Evolutionary conservation across 2,888 invertebrate species (phyloP), one percentile per base, ranked within the genome.

Genomic region (Neoitamus cyanurus): DNA sequence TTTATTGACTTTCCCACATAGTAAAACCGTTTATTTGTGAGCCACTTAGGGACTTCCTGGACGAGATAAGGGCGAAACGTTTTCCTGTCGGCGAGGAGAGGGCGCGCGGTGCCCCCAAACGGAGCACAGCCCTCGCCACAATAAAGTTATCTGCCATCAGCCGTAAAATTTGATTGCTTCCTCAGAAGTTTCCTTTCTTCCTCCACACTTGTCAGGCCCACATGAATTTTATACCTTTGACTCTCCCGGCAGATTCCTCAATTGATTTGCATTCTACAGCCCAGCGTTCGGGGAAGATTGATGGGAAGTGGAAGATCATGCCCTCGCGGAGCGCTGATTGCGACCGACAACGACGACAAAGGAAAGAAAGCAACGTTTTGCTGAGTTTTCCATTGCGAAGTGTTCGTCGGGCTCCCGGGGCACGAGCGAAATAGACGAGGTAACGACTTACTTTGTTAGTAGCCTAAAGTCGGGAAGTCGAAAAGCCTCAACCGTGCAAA

Each of bases 111-210:
- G 9, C 25, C 82, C 69, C 25, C 36, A 48, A 36, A 6, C 42
- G 69, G n/a, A 25, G 69, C 37, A 7, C 68, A 68, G 36, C 78
- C 78, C 34, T 82, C 82, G 34, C 82, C 37, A 25, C 82, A 82
- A 82, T 82, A 82, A 82, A 82, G 69, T 69, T 82, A 82, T 82
- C 82, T 82, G 68, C 82, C 82, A 82, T 82, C 82, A 82, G 82
- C 82, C 82, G 82, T 82, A 82, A 82, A 82, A 82, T 82, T 82
- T 82, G 82, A 82, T 82, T 82, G 82, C 82, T 82, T 82, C 82
- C 82, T 82, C 37, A 82, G 82, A 82, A 82, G 69, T 82, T 82
- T 82, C 82, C 82, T 69, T 82, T 82, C 42, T 69, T 82, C 69
- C 82, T 69, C 69, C 82, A 36, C 82, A 37, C 69, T 82, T 82